Conservation (phyloP, 2,888 invertebrate genomes). For the Aphidius colemani region DNA sequence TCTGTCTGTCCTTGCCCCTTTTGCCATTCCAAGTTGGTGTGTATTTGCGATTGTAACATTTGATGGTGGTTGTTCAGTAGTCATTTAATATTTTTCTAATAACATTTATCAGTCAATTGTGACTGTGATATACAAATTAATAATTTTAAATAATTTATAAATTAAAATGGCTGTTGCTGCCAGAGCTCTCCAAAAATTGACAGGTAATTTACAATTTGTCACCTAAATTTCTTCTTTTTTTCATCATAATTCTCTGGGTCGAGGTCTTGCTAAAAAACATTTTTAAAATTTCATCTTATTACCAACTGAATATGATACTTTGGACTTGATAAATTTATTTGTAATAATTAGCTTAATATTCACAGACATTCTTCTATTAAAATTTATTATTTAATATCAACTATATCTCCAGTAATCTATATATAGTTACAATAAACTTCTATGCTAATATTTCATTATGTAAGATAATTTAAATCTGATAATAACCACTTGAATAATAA, state of each 20-base stretch:
- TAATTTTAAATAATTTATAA: constrained; percentile 30
- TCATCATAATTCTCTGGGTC: constrained; percentile 4
- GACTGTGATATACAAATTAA: not conserved
- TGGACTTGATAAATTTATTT: constrained; percentile 8
- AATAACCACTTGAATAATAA: constrained; percentile 1
- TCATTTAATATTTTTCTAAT: too few species aligned
- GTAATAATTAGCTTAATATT: constrained; percentile 5
- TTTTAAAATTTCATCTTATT: not conserved
- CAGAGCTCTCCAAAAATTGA: constrained; percentile 55
- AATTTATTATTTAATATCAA: not conserved
- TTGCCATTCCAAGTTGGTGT: not conserved
- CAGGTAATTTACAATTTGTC: constrained; percentile 44
- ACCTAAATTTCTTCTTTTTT: not conserved
- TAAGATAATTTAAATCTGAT: constrained; percentile 40
- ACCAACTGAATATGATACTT: constrained; percentile 17
- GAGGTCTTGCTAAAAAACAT: not conserved
- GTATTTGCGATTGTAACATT: not conserved
- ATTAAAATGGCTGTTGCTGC: constrained; percentile 56
- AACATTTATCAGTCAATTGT: too few species aligned
- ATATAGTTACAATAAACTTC: constrained; percentile 28
- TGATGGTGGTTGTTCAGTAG: not conserved
- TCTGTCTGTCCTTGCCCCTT: too few species aligned
- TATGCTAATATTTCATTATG: constrained; percentile 44
- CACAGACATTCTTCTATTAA: constrained; percentile 7
- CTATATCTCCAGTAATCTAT: constrained; percentile 14